phyloP scores from a whole-genome alignment of 1,140 invertebrate genomes.

The Bombyx mandarina region DNA sequence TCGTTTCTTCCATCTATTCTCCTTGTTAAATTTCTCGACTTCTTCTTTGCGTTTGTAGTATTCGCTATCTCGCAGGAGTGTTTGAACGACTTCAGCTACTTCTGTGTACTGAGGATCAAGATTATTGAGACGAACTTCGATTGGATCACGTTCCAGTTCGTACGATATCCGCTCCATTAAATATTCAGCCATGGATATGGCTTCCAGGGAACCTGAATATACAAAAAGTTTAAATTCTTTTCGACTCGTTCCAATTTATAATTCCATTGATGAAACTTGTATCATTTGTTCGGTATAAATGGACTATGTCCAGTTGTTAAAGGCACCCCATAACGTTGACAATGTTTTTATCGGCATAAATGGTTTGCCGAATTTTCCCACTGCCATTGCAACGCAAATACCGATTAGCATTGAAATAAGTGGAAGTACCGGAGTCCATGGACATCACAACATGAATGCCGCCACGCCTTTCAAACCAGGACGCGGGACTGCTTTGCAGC shows the following conservation, averaged over 20 bases:
- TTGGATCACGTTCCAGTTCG: conserved; percentile 76
- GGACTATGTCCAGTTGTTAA: no score
- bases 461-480: no score
- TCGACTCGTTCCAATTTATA: background rate
- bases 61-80: conserved; percentile 73
- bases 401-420: no score
- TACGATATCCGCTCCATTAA: conserved; percentile 89
- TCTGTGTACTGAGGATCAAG: conserved; percentile 63
- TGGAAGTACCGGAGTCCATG: no score
- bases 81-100: conserved; percentile 71
- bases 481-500: no score
- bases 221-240: background rate
- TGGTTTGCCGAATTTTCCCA: no score
- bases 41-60: conserved; percentile 72
- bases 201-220: conserved; percentile 74
- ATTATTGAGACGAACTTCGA: conserved; percentile 77
- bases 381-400: no score
- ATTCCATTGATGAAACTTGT: no score
- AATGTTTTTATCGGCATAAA: no score
- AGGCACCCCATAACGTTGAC: no score
- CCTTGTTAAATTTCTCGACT: conserved; percentile 75
- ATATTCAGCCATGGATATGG: conserved; percentile 78
- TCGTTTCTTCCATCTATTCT: conserved; percentile 84
- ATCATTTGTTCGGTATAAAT: no score
- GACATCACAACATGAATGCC: no score